These are phyloP conservation scores for Sebastes kiyomatsui DNA, from an alignment of 2,797 vertebrate genomes.

Conservation along the genomic window DNA sequence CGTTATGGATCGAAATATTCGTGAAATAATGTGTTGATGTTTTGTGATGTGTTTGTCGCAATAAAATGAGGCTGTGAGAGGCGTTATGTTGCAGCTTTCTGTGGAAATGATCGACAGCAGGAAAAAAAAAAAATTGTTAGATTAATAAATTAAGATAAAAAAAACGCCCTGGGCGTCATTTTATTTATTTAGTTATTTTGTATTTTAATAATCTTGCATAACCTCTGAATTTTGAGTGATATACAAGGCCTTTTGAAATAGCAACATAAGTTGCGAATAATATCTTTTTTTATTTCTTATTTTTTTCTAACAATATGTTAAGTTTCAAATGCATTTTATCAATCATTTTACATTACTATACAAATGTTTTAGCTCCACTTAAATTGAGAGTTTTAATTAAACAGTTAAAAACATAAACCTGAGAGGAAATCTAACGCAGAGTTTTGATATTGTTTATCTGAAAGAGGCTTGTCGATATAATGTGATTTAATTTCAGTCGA, in stretches of 20 bases:
- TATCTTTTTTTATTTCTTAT: too few relatives aligned
- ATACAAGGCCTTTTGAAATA: neutral
- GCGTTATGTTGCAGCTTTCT: conserved; percentile 61
- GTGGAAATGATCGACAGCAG: conserved; percentile 59
- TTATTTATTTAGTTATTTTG: conserved; percentile 23
- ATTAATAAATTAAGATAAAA: conserved; percentile 28
- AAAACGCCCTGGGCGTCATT: conserved; percentile 28
- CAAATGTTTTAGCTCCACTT: neutral
- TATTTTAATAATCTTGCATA: neutral
- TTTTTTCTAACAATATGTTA: neutral
- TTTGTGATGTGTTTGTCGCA: conserved; percentile 74
- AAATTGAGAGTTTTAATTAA: accelerated
- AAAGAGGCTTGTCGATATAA: neutral
- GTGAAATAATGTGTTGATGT: conserved; percentile 77
- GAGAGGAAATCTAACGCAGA: neutral
- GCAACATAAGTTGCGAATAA: too few relatives aligned
- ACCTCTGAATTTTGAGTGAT: neutral
- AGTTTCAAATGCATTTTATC: neutral
- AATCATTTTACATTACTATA: neutral
- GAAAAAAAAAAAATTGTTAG: conserved; percentile 16
- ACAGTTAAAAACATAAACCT: neutral
- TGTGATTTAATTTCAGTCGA: conserved; percentile 42
- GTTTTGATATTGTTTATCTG: neutral
- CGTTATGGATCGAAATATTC: conserved; percentile 77
- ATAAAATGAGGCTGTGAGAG: conserved; percentile 62